Conservation (phyloP, 2,797 vertebrate genomes). For the Manis javanica region DNA sequence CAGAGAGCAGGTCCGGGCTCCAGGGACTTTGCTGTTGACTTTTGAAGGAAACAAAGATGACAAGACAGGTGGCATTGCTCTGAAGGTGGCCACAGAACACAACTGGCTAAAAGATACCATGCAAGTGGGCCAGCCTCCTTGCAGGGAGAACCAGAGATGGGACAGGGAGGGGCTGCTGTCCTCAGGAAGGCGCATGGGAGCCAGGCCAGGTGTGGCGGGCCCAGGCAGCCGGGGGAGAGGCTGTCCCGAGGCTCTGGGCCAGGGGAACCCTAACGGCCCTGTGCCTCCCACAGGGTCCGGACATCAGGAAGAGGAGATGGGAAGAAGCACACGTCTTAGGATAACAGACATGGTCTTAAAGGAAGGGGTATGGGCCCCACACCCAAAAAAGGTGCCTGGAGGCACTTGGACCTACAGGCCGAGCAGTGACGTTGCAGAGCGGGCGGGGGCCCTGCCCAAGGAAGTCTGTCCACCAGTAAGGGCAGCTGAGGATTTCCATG, state of each 20-base stretch:
- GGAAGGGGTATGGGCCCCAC: background rate
- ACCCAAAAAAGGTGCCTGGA: background rate
- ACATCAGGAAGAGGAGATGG: background rate
- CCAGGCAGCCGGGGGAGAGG: no score
- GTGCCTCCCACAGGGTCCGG: no score
- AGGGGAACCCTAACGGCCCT: no score
- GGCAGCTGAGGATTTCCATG: background rate
- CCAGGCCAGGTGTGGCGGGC: no score
- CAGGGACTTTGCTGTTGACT: background rate
- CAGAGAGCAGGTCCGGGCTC: no score
- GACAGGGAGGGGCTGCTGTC: no score
- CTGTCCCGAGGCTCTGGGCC: no score
- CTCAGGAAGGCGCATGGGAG: no score
- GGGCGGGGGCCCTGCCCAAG: no score
- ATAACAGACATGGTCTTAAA: background rate
- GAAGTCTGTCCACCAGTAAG: background rate
- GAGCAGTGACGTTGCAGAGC: background rate
- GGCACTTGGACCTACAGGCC: background rate
- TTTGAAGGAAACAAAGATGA: background rate
- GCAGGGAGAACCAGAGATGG: no score
- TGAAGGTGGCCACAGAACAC: background rate
- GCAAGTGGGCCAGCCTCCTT: no score
- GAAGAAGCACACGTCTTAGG: background rate
- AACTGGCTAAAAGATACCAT: accelerated
- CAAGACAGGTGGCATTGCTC: background rate